Percentiles rank a stretch among this genome's conserved stretches.
Evolutionary conservation across 2,888 invertebrate genomes (phyloP).

Genomic region (Pterostichus madidus): DNA sequence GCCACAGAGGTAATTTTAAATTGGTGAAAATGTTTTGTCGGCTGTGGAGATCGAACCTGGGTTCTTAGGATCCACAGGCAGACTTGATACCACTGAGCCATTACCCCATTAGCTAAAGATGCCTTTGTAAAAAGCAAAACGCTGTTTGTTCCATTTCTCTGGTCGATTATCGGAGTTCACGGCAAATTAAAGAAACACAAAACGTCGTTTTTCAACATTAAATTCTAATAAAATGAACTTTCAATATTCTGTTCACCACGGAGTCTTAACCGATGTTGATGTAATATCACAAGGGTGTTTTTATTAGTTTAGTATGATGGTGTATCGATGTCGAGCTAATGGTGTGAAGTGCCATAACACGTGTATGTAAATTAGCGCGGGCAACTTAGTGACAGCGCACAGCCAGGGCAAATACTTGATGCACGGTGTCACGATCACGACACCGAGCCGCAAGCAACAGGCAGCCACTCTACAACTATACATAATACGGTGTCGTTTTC

Average conservation of each 20-base stretch:
- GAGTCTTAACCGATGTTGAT: background rate
- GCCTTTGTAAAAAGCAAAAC: slow-evolving; percentile 4
- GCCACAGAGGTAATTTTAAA: no score
- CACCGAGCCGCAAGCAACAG: no score
- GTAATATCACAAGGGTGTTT: background rate
- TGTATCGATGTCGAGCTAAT: slow-evolving; percentile 7
- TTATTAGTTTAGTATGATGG: background rate
- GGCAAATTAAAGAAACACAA: slow-evolving; percentile 30
- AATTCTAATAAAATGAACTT: background rate
- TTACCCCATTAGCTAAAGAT: no score
- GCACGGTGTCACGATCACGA: background rate
- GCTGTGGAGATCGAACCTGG: no score
- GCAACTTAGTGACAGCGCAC: background rate
- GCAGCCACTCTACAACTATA: no score
- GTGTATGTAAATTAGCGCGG: slow-evolving; percentile 5
- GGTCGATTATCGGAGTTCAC: slow-evolving; percentile 24
- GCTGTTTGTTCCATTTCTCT: slow-evolving; percentile 12
- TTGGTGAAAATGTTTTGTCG: no score
- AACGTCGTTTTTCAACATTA: slow-evolving; percentile 25
- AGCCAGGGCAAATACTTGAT: background rate
- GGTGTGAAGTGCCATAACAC: background rate
- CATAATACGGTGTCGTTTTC: background rate
- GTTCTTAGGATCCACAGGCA: no score
- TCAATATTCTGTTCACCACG: no score
- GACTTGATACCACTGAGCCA: no score